These are phyloP conservation scores for Champsocephalus gunnari DNA, from an alignment of 2,797 vertebrate species.

Conservation along the genomic window DNA sequence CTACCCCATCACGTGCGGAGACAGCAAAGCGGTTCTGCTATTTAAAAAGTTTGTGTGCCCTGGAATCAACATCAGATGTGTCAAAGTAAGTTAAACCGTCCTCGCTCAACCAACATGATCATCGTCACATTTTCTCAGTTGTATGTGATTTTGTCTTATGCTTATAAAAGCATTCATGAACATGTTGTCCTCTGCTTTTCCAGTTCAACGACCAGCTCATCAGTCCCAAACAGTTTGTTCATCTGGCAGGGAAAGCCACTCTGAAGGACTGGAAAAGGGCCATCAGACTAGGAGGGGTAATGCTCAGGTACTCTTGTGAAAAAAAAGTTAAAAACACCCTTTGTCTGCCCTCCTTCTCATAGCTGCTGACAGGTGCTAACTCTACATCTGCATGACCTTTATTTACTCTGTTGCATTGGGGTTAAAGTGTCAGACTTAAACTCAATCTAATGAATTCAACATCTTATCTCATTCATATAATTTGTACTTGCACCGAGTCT, in stretches of 20 bases:
- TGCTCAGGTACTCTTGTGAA: slow-evolving; percentile 89
- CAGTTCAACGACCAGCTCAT: slow-evolving; percentile 96
- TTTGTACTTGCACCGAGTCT: slow-evolving; percentile 41
- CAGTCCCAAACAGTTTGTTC: slow-evolving; percentile 96
- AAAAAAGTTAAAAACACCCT: not conserved
- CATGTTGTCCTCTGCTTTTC: slow-evolving; percentile 38
- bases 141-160: not conserved
- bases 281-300: slow-evolving; percentile 93
- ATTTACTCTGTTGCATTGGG: not conserved
- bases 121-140: not conserved
- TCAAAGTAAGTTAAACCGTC: slow-evolving; percentile 84
- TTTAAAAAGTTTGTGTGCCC: slow-evolving; percentile 98
- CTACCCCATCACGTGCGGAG: slow-evolving; percentile 95
- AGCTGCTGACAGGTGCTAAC: not conserved
- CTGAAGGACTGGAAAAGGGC: slow-evolving; percentile 97
- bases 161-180: not conserved
- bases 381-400: slow-evolving; percentile 10
- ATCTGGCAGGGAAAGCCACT: slow-evolving; percentile 94
- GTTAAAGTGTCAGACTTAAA: slow-evolving; percentile 33
- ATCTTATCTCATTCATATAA: slow-evolving; percentile 42
- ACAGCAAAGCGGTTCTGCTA: slow-evolving; percentile 92
- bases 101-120: not conserved
- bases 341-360: not conserved
- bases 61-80: slow-evolving; percentile 94
- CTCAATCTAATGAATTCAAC: slow-evolving; percentile 18